A percentile compares a stretch with the other conserved stretches of the same genome.
Evolutionary conservation across 1,140 invertebrate species (phyloP).

Genomic region (Dermatophagoides farinae): DNA sequence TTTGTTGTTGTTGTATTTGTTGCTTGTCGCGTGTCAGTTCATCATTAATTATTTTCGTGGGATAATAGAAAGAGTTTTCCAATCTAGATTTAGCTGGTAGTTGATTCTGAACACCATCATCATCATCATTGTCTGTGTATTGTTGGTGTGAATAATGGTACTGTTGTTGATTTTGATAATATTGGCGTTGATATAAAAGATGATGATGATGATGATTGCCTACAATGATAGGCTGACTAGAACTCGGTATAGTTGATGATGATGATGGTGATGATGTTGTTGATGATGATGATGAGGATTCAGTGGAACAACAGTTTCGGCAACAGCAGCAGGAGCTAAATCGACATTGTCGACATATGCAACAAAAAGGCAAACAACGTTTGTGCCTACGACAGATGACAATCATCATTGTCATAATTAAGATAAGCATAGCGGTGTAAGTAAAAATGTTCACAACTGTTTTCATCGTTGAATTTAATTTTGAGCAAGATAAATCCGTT

Average conservation of each 20-base stretch:
- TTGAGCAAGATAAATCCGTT: neutral
- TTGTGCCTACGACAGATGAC: neutral
- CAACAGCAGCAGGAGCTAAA: neutral
- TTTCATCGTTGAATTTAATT: neutral
- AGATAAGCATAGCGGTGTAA: neutral
- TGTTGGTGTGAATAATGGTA: neutral
- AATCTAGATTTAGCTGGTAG: too few relatives aligned
- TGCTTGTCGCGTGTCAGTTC: neutral
- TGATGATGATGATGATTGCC: neutral
- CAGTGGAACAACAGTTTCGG: neutral
- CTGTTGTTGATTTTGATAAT: neutral
- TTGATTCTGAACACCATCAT: too few relatives aligned
- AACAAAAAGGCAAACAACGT: neutral
- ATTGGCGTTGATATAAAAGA: neutral
- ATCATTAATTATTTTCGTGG: neutral
- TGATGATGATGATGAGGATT: neutral
- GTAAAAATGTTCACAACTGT: neutral
- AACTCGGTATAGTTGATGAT: neutral
- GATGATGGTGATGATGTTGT: neutral
- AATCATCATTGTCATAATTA: neutral
- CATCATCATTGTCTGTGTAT: neutral
- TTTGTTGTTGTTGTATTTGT: neutral
- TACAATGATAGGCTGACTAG: neutral
- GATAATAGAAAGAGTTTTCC: neutral
- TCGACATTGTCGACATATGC: too few relatives aligned